Conservation (phyloP, 1,140 invertebrate species). For the Megalopta genalis region DNA sequence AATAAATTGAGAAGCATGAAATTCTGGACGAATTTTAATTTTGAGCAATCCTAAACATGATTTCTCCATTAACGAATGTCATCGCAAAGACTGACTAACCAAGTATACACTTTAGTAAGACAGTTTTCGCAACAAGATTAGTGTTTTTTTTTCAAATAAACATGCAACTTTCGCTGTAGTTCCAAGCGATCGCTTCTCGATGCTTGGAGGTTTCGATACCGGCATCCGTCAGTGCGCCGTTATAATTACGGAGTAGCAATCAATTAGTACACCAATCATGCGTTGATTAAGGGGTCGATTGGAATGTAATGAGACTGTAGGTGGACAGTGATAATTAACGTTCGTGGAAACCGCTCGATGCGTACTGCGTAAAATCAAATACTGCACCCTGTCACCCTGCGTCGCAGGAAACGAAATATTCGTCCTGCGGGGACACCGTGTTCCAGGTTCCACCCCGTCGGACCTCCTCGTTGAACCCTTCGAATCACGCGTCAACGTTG, state of each 20-base stretch:
- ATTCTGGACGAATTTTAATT: too few species aligned
- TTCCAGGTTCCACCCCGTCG: slow-evolving; percentile 26
- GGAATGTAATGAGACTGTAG: slow-evolving; percentile 80
- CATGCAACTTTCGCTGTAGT: background rate
- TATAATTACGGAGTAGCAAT: slow-evolving; percentile 81
- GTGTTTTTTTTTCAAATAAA: background rate
- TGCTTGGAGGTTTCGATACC: slow-evolving; percentile 73
- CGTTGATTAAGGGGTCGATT: slow-evolving; percentile 80
- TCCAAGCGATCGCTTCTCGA: slow-evolving; percentile 61
- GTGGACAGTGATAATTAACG: slow-evolving; percentile 80
- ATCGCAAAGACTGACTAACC: too few species aligned
- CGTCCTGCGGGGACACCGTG: slow-evolving; percentile 57
- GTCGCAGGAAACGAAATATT: slow-evolving; percentile 76
- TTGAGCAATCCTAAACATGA: too few species aligned
- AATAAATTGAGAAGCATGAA: too few species aligned
- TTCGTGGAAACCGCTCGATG: slow-evolving; percentile 76
- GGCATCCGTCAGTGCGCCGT: slow-evolving; percentile 77
- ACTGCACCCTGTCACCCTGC: slow-evolving; percentile 60
- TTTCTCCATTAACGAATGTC: too few species aligned
- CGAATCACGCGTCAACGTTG: slow-evolving; percentile 1
- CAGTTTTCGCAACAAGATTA: too few species aligned
- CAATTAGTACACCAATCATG: slow-evolving; percentile 80
- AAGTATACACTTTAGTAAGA: too few species aligned
- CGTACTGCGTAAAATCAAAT: slow-evolving; percentile 79
- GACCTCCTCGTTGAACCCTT: slow-evolving; percentile 4